Base-by-base conservation (phyloP, 2,888 invertebrate species). In the Coelinius sp. region DNA sequence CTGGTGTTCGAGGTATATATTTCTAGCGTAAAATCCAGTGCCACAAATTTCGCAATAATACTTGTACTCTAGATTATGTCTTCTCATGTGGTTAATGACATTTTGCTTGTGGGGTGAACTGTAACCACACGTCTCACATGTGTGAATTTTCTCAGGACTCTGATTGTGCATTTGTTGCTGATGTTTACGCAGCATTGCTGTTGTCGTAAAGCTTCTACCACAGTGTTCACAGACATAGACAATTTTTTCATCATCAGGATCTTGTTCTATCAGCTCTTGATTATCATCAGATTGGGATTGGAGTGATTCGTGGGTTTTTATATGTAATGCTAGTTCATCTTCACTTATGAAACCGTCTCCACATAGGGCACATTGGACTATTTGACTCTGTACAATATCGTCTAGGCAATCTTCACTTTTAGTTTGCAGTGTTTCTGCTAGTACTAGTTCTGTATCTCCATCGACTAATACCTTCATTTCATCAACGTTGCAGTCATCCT, bases 41-140 rank as follows among this genome's bases (percentile, higher is more conserved):
- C 82, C 82, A 74, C 88, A 88, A 1, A 80, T 75, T 68, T 88
- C 87, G 75, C 88, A 88, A 8, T 82, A 80, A 68, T 83, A 86
- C 67, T 86, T 87, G 78, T 84, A 86, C 65, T 87, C 85, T 46
- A 81, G 76, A 49, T 82, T 81, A 77, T 86, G 86, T 0, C 83
- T 79, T 1, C 80, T 77, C 70, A 85, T 83, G 74, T 87, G 84
- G 2, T 76, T 81, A 0, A 79, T 75, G 1, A 87, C 74, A 63
- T 81, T 83, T 8, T 85, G 84, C 8, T 81, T 78, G 64, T 83
- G 80, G 1, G 80, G 72, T 22, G 83, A 82, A n/a, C 81, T 77
- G 77, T 84, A 87, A 3, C 82, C 83, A 68, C 86, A 86, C 2
- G 76, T 77, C 24, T 83, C 84, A 77, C 86, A 86, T 1, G 75